Percentiles rank a stretch among this genome's conserved stretches.
phyloP scores from a whole-genome alignment of 2,113 vertebrate species.

The Erythrolamprus reginae region DNA sequence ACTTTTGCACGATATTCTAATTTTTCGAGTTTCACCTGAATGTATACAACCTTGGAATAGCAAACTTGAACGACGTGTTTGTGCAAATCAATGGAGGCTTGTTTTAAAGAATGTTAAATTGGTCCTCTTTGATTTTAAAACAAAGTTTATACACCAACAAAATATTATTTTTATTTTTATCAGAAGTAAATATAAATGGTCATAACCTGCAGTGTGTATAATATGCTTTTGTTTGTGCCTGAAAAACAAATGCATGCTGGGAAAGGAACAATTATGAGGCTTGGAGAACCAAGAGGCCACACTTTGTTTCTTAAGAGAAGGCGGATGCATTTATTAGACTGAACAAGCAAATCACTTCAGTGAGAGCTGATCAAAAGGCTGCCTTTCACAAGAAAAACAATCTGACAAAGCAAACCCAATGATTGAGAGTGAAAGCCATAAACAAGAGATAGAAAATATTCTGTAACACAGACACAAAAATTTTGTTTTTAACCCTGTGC shows the following conservation, averaged over 20 bases:
- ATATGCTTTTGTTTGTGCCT: neutral
- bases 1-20: no score
- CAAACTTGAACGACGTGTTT: neutral
- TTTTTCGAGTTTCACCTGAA: no score
- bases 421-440: neutral
- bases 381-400: neutral
- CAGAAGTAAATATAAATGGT: neutral
- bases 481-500: neutral
- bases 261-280: neutral
- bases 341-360: neutral
- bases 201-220: neutral
- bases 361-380: neutral
- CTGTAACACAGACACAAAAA: neutral
- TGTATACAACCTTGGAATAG: neutral
- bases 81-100: neutral
- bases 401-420: neutral
- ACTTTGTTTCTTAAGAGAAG: neutral
- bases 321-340: neutral
- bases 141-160: neutral
- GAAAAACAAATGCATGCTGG: neutral
- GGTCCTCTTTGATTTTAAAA: neutral
- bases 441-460: neutral
- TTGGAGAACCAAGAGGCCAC: neutral
- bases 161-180: neutral
- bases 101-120: neutral